Conservation (phyloP, 2,888 invertebrate species). For the Danaus chrysippus region DNA sequence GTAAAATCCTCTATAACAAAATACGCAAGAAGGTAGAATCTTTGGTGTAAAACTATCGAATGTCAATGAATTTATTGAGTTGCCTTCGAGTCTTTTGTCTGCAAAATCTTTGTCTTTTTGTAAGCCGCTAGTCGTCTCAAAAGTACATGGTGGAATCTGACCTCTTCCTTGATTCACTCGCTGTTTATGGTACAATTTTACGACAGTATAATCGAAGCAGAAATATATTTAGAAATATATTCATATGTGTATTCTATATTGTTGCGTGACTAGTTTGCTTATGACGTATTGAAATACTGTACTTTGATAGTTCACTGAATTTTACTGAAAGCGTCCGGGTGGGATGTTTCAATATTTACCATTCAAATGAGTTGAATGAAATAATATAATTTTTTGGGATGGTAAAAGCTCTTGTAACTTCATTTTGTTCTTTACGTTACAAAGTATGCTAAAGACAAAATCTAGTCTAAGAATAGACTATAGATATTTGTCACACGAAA, state of each 20-base stretch:
- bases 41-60: too few species aligned
- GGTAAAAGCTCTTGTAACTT: too few species aligned
- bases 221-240: background rate
- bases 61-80: too few species aligned
- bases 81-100: too few species aligned
- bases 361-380: background rate
- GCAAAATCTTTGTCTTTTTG: too few species aligned
- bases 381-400: background rate
- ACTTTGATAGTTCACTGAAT: conserved; percentile 33
- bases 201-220: background rate
- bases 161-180: background rate
- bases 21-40: too few species aligned
- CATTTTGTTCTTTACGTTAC: too few species aligned
- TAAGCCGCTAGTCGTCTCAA: too few species aligned
- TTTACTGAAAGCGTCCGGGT: conserved; percentile 13
- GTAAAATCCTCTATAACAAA: background rate
- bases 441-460: too few species aligned
- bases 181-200: background rate
- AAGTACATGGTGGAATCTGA: background rate
- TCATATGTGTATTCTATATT: conserved; percentile 34
- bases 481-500: too few species aligned
- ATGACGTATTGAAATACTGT: conserved; percentile 54
- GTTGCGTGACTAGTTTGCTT: conserved; percentile 48
- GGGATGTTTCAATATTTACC: conserved; percentile 13
- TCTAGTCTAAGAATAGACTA: too few species aligned